Percentiles rank a stretch among this genome's conserved stretches.
Conservation (phyloP, 1,140 invertebrate genomes). For the Eupristina koningsbergeri region DNA sequence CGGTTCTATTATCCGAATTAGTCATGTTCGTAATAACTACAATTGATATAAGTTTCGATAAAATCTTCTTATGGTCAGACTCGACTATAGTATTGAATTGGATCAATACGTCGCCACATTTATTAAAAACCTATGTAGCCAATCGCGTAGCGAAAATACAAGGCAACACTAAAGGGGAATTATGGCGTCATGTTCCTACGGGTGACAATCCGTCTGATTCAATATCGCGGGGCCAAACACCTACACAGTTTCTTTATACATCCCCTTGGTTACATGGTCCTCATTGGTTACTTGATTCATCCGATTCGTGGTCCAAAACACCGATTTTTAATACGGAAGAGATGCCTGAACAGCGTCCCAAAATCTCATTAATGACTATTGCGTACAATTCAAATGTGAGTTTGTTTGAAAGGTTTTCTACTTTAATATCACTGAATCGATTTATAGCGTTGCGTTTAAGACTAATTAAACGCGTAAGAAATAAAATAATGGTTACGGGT, state of each 20-base stretch:
- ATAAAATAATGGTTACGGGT: too few relatives aligned
- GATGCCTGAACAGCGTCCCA: too few relatives aligned
- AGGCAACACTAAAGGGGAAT: neutral
- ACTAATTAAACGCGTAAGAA: too few relatives aligned
- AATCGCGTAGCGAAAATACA: neutral
- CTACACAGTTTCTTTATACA: neutral
- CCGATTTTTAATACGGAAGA: too few relatives aligned
- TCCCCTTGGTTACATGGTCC: neutral
- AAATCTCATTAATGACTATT: too few relatives aligned
- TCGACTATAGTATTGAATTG: neutral
- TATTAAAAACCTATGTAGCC: neutral
- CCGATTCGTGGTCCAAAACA: too few relatives aligned
- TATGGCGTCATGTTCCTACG: neutral
- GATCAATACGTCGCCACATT: neutral
- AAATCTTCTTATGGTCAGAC: neutral
- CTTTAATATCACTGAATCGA: too few relatives aligned
- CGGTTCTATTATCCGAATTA: neutral
- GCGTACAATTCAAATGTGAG: too few relatives aligned
- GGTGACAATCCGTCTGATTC: neutral
- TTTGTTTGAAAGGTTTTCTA: too few relatives aligned
- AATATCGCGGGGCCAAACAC: neutral
- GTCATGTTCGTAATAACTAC: neutral
- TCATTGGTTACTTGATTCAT: too few relatives aligned
- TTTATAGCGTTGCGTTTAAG: too few relatives aligned
- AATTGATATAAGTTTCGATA: neutral